Conservation (phyloP, 2,888 invertebrate genomes). For the Furcula furcula region DNA sequence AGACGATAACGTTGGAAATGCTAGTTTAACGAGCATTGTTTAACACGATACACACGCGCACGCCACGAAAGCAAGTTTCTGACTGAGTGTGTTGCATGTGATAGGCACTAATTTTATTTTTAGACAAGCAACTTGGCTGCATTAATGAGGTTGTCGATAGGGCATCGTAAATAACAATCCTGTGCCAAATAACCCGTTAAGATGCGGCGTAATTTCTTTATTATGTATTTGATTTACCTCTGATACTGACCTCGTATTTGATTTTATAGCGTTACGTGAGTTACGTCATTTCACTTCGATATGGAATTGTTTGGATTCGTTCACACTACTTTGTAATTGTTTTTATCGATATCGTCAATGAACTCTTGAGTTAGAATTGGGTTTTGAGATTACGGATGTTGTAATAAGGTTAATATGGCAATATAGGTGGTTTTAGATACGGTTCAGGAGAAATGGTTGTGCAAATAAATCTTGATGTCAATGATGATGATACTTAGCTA, state of each 20-base stretch:
- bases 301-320: background rate
- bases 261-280: background rate
- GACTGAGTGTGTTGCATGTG: constrained; percentile 26
- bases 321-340: background rate
- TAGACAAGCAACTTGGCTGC: constrained; percentile 30
- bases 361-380: background rate
- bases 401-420: background rate
- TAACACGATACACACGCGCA: constrained; percentile 37
- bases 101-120: constrained; percentile 28
- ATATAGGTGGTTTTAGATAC: no score
- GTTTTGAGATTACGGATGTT: background rate
- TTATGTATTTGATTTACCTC: constrained; percentile 8
- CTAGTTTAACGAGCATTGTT: constrained; percentile 62
- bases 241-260: constrained; percentile 18
- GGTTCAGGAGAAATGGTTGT: no score
- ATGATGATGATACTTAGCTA: no score
- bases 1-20: constrained; percentile 46
- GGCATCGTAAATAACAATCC: constrained; percentile 22
- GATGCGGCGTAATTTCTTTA: constrained; percentile 14
- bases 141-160: constrained; percentile 30
- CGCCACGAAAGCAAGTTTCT: constrained; percentile 35
- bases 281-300: background rate
- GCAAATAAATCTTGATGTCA: no score
- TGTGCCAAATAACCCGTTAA: constrained; percentile 22
- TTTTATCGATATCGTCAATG: background rate